Percentiles rank a stretch among this genome's conserved stretches.
Evolutionary conservation across 2,113 vertebrate species (phyloP).

Genomic region (Trinectes maculatus): DNA sequence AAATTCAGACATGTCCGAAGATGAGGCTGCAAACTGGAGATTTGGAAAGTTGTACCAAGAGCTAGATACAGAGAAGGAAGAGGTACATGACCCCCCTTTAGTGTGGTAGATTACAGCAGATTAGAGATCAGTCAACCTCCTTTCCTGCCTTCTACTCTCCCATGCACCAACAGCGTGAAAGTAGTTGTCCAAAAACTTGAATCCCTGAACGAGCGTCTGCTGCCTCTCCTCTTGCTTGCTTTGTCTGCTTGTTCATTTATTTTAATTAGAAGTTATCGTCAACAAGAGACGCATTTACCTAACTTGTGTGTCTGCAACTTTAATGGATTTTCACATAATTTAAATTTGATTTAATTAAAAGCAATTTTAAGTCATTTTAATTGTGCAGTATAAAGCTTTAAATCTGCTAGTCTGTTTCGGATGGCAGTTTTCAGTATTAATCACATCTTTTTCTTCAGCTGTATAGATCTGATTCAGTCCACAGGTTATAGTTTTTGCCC

Average conservation of each 20-base stretch:
- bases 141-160: slow-evolving; percentile 66
- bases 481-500: too few relatives aligned
- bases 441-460: too few relatives aligned
- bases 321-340: slow-evolving; percentile 90
- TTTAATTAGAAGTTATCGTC: background rate
- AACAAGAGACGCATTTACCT: slow-evolving; percentile 9
- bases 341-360: too few relatives aligned
- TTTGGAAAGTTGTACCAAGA: slow-evolving; percentile 94
- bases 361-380: too few relatives aligned
- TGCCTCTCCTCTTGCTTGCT: too few relatives aligned
- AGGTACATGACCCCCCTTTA: slow-evolving; percentile 86
- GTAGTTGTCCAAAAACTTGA: slow-evolving; percentile 33
- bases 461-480: too few relatives aligned
- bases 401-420: too few relatives aligned
- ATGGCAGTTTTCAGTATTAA: too few relatives aligned
- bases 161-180: slow-evolving; percentile 70
- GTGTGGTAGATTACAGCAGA: slow-evolving; percentile 88
- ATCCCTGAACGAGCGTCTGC: slow-evolving; percentile 52
- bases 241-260: slow-evolving; percentile 45
- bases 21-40: slow-evolving; percentile 95
- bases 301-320: slow-evolving; percentile 77
- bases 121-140: slow-evolving; percentile 66
- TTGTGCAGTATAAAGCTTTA: too few relatives aligned
- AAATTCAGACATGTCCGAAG: slow-evolving; percentile 96
- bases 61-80: slow-evolving; percentile 92